These are phyloP conservation scores for Sarcophaga rosellei DNA, from an alignment of 2,888 invertebrate species.

Conservation along the genomic window DNA sequence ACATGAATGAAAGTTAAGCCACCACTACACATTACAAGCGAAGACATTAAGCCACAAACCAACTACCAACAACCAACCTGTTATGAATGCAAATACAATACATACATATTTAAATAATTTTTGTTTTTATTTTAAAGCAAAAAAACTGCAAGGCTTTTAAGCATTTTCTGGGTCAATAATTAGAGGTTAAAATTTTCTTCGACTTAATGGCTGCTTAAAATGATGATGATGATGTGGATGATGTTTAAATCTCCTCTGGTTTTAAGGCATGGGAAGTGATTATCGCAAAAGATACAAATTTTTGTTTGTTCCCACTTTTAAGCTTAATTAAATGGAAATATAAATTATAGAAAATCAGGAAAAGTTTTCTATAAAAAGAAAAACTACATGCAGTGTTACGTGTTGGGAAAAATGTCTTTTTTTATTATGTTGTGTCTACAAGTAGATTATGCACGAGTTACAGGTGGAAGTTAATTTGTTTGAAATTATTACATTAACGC, in stretches of 20 bases:
- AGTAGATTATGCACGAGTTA: too few relatives aligned
- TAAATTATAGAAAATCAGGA: too few relatives aligned
- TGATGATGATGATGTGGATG: neutral
- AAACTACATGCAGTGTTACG: too few relatives aligned
- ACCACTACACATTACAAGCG: neutral
- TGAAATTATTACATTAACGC: too few relatives aligned
- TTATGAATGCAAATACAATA: conserved; percentile 50
- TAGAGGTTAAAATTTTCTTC: conserved; percentile 14
- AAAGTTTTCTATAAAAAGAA: too few relatives aligned
- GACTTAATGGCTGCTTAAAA: neutral
- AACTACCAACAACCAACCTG: conserved; percentile 8
- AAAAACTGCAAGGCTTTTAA: conserved; percentile 11
- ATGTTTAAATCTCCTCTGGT: neutral
- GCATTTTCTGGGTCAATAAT: conserved; percentile 55
- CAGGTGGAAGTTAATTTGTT: too few relatives aligned
- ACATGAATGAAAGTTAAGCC: conserved; percentile 65
- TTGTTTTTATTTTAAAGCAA: neutral
- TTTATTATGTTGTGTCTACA: too few relatives aligned
- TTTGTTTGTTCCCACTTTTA: neutral
- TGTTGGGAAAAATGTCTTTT: too few relatives aligned
- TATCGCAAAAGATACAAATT: neutral
- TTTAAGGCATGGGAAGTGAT: neutral
- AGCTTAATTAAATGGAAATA: too few relatives aligned
- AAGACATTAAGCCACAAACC: neutral
- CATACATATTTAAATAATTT: conserved; percentile 26